phyloP scores from a whole-genome alignment of 2,888 invertebrate species.

The Macaria notata region DNA sequence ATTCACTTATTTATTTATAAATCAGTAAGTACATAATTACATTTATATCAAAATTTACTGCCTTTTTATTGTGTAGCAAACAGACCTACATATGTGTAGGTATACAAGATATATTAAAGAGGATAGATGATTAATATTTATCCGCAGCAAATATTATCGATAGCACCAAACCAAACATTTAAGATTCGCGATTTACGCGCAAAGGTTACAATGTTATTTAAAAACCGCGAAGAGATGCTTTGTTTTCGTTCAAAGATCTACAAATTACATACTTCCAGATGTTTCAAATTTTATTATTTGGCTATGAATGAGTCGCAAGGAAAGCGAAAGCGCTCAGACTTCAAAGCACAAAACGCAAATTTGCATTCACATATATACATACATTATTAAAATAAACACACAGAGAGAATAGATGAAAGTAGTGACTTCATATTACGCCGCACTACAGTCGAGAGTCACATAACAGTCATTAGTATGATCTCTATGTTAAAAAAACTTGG shows the following conservation, averaged over 20 bases:
- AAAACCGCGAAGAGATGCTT: background rate
- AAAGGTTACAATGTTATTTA: too few relatives aligned
- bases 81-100: too few relatives aligned
- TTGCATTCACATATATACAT: slow-evolving; percentile 20
- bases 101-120: too few relatives aligned
- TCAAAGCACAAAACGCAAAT: slow-evolving; percentile 11
- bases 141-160: too few relatives aligned
- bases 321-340: slow-evolving; percentile 19
- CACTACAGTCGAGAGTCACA: slow-evolving; percentile 13
- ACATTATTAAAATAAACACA: slow-evolving; percentile 16
- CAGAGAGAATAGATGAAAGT: slow-evolving; percentile 23
- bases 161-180: too few relatives aligned
- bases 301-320: slow-evolving; percentile 12
- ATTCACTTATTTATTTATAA: too few relatives aligned
- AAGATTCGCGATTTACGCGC: too few relatives aligned
- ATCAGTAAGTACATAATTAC: too few relatives aligned
- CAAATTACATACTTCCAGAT: background rate
- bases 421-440: slow-evolving; percentile 26
- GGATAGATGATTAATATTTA: too few relatives aligned
- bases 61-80: too few relatives aligned
- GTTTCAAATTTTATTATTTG: too few relatives aligned
- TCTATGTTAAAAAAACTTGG: slow-evolving; percentile 27
- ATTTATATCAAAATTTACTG: too few relatives aligned
- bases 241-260: background rate
- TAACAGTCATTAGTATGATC: slow-evolving; percentile 23